phyloP scores from a whole-genome alignment of 2,797 vertebrate species.

The Epinephelus awoara region DNA sequence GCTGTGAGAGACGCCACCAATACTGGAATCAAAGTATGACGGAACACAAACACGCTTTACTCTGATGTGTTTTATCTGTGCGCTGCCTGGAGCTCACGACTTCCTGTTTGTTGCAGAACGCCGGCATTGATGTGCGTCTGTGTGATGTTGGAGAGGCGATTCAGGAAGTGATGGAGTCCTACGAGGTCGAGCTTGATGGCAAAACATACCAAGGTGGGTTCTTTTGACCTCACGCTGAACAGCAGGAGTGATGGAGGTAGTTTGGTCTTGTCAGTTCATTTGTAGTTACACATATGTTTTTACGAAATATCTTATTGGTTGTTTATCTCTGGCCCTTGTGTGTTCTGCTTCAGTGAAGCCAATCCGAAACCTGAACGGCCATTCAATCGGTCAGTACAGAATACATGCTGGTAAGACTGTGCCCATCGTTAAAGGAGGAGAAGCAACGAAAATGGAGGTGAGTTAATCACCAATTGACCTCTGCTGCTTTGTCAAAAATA shows the following conservation, averaged over 20 bases:
- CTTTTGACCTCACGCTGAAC: not conserved
- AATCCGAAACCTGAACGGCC: slow-evolving; percentile 98
- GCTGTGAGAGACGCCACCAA: slow-evolving; percentile 99
- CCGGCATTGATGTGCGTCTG: slow-evolving; percentile 97
- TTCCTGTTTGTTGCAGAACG: slow-evolving; percentile 85
- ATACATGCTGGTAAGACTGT: slow-evolving; percentile 99
- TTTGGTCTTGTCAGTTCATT: not conserved
- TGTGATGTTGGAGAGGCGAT: slow-evolving; percentile 98
- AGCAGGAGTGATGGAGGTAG: too few relatives aligned
- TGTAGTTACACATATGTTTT: not conserved
- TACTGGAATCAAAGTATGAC: slow-evolving; percentile 96
- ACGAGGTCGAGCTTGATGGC: slow-evolving; percentile 98
- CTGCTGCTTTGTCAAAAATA: not conserved
- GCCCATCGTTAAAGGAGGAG: slow-evolving; percentile 99
- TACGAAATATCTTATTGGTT: not conserved
- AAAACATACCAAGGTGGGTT: slow-evolving; percentile 96
- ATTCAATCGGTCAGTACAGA: slow-evolving; percentile 98
- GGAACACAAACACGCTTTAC: not conserved
- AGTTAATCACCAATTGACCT: not conserved
- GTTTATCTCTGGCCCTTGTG: not conserved
- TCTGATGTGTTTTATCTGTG: not conserved
- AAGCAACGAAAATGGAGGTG: slow-evolving; percentile 98
- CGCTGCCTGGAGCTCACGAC: not conserved
- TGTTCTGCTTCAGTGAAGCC: slow-evolving; percentile 90
- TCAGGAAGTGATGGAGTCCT: slow-evolving; percentile 99